Evolutionary conservation across 1,140 invertebrate genomes (phyloP), one percentile per base, ranked within the genome.

Genomic region (Drosophila sp.): DNA sequence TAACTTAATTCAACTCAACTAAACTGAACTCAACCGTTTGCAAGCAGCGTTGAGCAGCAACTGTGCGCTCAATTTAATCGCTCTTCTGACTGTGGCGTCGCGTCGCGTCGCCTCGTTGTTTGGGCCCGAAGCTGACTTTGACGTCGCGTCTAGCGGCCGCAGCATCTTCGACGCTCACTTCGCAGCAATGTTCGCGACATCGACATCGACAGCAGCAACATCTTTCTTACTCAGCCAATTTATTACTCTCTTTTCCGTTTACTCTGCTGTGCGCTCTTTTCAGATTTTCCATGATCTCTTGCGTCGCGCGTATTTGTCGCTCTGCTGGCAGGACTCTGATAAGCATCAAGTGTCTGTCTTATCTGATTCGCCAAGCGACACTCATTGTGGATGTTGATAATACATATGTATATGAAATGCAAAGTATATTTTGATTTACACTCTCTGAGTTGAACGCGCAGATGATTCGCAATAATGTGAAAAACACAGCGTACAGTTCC

Each of bases 341-440:
- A 50, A 50, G 46, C 46, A 50, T 50, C 46, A 27, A 27, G 46
- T 14, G 14, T n/a, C 27, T 13, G 46, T 13, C 46, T 50, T 50
- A 50, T 50, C 46, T 13, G 25, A 50, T 14, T 77, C 66, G 63
- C 41, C 64, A 75, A 75, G 59, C 72, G 80, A 80, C 80, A 83
- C 62, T 76, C 72, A 80, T 34, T 59, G 76, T 65, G 64, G 76
- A 65, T 76, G 53, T 66, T 72, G 51, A 34, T 65, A 58, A 65
- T 59, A 48, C 25, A 58, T 61, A 50, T 34, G 27, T 27, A 11
- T 7, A 25, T 13, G n/a, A n/a, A n/a, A 27, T n/a, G 21, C 27
- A n/a, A 29, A 50, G 46, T 32, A 29, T 48, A 76, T 84, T 72
- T 76, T 46, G 78, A 78, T 84, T 61, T 45, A 46, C 80, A 76